These are phyloP conservation scores for Cepaea nemoralis DNA, from an alignment of 1,140 invertebrate species.

Conservation along the genomic window DNA sequence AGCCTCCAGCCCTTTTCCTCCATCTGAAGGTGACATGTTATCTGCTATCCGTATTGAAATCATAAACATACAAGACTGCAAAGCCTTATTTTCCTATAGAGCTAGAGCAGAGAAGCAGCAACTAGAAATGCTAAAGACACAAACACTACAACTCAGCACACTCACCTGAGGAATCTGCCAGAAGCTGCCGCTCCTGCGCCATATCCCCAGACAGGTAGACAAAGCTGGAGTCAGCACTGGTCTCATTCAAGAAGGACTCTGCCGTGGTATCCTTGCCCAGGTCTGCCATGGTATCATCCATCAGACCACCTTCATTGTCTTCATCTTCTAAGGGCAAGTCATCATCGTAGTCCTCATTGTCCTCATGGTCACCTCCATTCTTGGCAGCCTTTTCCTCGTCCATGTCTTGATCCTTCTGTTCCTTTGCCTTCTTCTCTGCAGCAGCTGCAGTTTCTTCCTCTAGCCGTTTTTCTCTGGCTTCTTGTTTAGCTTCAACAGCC, in stretches of 20 bases:
- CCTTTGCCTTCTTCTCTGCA: neutral
- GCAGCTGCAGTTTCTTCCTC: constrained; percentile 18
- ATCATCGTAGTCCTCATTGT: constrained; percentile 31
- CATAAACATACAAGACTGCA: too few species aligned
- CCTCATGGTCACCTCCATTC: neutral
- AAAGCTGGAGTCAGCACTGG: constrained; percentile 3
- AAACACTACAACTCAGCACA: neutral
- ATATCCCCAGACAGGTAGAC: constrained; percentile 1
- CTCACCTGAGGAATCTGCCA: neutral
- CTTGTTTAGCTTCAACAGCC: constrained; percentile 36
- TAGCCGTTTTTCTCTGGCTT: constrained; percentile 35
- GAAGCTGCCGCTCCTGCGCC: neutral
- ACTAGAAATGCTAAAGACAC: neutral
- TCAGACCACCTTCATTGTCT: constrained; percentile 15
- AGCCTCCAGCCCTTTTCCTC: too few species aligned
- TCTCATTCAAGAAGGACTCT: constrained; percentile 8
- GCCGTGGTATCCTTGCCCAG: neutral
- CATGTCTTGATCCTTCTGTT: constrained; percentile 6
- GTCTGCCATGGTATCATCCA: neutral
- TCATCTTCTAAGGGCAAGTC: constrained; percentile 13
- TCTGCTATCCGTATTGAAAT: too few species aligned
- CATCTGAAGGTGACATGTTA: too few species aligned
- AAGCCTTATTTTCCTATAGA: neutral
- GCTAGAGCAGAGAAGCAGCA: neutral
- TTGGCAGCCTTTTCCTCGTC: constrained; percentile 4